These are phyloP conservation scores for Acrobasis suavella DNA, from an alignment of 2,888 invertebrate species.

Conservation along the genomic window DNA sequence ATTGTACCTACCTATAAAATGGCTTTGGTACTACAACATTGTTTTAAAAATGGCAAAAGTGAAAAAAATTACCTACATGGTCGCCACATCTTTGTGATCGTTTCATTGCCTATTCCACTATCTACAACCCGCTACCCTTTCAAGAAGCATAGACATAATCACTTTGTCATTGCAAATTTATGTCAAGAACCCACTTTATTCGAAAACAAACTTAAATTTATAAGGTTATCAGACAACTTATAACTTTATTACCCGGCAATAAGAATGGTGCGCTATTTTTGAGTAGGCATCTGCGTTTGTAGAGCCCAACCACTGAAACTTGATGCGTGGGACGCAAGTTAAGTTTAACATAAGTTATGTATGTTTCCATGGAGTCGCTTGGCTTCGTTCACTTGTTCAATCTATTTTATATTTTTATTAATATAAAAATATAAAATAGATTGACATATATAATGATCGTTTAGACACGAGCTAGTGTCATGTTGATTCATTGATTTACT, in stretches of 20 bases:
- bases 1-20: no score
- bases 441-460: no score
- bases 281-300: background rate
- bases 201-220: background rate
- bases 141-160: slow-evolving; percentile 8
- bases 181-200: slow-evolving; percentile 4
- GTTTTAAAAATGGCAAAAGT: no score
- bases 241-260: background rate
- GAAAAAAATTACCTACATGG: no score
- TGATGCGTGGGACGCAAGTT: slow-evolving; percentile 13
- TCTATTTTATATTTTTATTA: background rate
- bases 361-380: slow-evolving; percentile 6
- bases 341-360: slow-evolving; percentile 17
- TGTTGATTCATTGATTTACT: no score
- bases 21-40: no score
- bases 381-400: background rate
- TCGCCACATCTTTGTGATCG: no score
- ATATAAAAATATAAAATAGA: background rate
- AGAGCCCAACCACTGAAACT: slow-evolving; percentile 13
- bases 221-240: background rate
- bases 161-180: slow-evolving; percentile 12
- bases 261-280: background rate
- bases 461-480: no score
- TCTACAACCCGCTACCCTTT: slow-evolving; percentile 3
- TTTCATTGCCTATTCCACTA: background rate